phyloP scores from a whole-genome alignment of 2,797 vertebrate species.

The Sebastes hopkinsi region DNA sequence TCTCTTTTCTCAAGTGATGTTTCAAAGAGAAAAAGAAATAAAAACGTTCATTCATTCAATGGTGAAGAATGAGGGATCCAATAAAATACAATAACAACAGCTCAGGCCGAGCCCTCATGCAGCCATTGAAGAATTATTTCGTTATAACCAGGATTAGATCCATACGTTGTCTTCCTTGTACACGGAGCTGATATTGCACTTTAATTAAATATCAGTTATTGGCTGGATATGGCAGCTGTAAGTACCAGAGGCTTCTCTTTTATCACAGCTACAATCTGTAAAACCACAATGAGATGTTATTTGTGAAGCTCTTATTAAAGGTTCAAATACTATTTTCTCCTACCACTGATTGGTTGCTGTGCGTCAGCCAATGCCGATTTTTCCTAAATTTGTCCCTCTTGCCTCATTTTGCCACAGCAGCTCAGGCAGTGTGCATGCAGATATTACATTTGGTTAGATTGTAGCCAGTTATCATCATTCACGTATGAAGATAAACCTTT shows the following conservation, averaged over 20 bases:
- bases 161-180: not conserved
- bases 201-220: slow-evolving; percentile 1
- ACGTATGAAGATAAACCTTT: slow-evolving; percentile 15
- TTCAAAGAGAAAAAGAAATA: slow-evolving; percentile 1
- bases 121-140: not conserved
- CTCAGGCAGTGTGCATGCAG: not conserved
- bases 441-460: not conserved
- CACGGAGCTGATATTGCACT: not conserved
- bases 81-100: not conserved
- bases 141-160: not conserved
- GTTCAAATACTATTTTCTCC: not conserved
- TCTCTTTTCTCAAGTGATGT: not conserved
- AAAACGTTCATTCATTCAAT: too few relatives aligned
- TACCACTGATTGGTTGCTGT: not conserved
- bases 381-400: not conserved
- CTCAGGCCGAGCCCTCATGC: not conserved
- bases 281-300: not conserved
- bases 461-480: not conserved
- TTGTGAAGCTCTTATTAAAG: not conserved
- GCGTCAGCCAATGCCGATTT: not conserved
- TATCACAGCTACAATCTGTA: not conserved
- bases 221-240: not conserved
- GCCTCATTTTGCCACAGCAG: not conserved
- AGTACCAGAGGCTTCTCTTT: not conserved
- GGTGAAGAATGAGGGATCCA: not conserved